Evolutionary conservation across 2,797 vertebrate genomes (phyloP).

Genomic region (Picus viridis): DNA sequence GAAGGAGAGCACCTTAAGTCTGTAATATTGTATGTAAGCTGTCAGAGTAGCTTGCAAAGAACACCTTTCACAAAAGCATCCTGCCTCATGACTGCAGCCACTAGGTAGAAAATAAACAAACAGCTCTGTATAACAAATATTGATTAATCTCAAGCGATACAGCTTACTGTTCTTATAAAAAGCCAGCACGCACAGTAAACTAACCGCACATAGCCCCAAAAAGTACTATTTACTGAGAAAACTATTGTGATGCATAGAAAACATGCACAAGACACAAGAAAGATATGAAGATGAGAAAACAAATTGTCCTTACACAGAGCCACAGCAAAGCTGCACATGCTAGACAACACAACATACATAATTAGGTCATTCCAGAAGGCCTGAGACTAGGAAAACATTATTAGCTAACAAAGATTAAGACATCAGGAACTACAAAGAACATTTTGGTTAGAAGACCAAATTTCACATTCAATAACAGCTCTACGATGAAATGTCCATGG

Average conservation of each 20-base stretch:
- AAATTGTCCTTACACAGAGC: background rate
- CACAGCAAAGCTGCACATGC: background rate
- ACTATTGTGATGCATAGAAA: background rate
- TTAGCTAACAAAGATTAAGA: background rate
- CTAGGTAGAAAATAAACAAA: background rate
- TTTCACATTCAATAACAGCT: background rate
- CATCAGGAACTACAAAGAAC: background rate
- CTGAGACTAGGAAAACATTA: background rate
- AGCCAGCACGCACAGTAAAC: background rate
- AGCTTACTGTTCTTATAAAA: background rate
- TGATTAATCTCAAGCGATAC: background rate
- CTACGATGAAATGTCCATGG: accelerated
- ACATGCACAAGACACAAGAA: background rate
- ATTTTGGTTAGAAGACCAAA: background rate
- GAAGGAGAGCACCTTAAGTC: background rate
- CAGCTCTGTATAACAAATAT: background rate
- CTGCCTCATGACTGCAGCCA: background rate
- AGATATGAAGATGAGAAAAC: background rate
- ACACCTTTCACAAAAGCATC: too few relatives aligned
- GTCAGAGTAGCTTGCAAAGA: background rate
- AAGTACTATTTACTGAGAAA: background rate
- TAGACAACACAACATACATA: background rate
- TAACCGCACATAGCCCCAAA: background rate
- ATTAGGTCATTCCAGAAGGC: accelerated
- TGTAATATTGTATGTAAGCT: background rate